A percentile compares a stretch with the other conserved stretches of the same genome.
Evolutionary conservation across 2,113 vertebrate species (phyloP).

Genomic region (Rhea americana): DNA sequence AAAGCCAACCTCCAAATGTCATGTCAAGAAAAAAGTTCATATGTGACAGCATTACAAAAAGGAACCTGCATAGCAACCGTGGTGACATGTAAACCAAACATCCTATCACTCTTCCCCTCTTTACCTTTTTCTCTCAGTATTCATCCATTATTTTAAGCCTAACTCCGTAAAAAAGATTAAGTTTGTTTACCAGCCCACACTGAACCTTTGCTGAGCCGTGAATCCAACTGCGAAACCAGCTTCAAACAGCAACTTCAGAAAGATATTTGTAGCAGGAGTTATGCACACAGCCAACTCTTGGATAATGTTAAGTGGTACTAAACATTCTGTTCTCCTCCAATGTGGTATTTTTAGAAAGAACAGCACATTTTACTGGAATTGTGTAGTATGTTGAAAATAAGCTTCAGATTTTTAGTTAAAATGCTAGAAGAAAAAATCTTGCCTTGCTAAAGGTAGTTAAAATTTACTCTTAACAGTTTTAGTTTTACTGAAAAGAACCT

Average conservation of each 20-base stretch:
- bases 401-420: slow-evolving; percentile 8
- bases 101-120: neutral
- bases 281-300: neutral
- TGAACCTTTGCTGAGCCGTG: neutral
- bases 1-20: neutral
- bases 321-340: slow-evolving; percentile 12
- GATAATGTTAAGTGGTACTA: neutral
- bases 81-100: neutral
- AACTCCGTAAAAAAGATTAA: neutral
- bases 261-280: neutral
- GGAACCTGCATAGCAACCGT: rapidly evolving
- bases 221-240: neutral
- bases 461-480: neutral
- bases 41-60: neutral
- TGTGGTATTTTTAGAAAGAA: slow-evolving; percentile 41
- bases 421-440: neutral
- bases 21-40: neutral
- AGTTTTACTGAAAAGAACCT: neutral
- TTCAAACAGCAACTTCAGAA: neutral
- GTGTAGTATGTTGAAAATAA: neutral
- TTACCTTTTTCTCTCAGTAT: neutral
- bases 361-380: neutral
- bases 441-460: neutral
- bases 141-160: neutral
- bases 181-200: neutral